Conservation (phyloP, 2,797 vertebrate genomes). For the Geotrypetes seraphini region DNA sequence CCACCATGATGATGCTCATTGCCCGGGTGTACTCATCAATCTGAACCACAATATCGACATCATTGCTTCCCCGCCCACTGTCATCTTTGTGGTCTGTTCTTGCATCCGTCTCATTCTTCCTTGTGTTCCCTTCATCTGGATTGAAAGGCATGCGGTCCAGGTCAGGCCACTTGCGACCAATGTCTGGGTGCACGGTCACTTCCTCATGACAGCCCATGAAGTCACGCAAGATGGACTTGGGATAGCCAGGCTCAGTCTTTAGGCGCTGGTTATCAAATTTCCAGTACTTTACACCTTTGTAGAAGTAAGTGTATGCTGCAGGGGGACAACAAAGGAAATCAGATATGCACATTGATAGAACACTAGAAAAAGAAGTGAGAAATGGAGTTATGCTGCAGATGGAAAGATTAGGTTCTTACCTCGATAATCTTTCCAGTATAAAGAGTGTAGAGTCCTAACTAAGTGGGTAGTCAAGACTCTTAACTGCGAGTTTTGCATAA, state of each 20-base stretch:
- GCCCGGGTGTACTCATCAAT: constrained; percentile 71
- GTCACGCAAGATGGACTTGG: constrained; percentile 87
- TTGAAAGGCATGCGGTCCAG: constrained; percentile 54
- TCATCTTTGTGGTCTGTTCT: neutral
- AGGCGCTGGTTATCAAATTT: constrained; percentile 79
- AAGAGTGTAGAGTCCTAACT: too few species aligned
- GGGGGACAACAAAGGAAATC: neutral
- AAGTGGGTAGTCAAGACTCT: too few species aligned
- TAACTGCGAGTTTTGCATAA: too few species aligned
- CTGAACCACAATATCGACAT: constrained; percentile 76
- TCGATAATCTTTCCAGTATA: too few species aligned
- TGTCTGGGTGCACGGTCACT: constrained; percentile 44
- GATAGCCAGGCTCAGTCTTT: constrained; percentile 77
- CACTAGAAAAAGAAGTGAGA: too few species aligned
- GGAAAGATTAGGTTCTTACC: too few species aligned
- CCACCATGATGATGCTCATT: constrained; percentile 79
- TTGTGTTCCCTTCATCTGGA: constrained; percentile 39
- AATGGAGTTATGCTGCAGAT: too few species aligned
- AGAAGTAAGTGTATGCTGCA: constrained; percentile 87
- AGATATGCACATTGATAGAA: too few species aligned
- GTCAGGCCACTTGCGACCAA: constrained; percentile 56
- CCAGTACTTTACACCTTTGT: constrained; percentile 89
- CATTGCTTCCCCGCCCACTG: constrained; percentile 21
- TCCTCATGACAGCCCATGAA: constrained; percentile 83
- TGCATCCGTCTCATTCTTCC: neutral